These are phyloP conservation scores for Ceyx margarethae DNA, from an alignment of 2,113 vertebrate genomes.

Conservation along the genomic window DNA sequence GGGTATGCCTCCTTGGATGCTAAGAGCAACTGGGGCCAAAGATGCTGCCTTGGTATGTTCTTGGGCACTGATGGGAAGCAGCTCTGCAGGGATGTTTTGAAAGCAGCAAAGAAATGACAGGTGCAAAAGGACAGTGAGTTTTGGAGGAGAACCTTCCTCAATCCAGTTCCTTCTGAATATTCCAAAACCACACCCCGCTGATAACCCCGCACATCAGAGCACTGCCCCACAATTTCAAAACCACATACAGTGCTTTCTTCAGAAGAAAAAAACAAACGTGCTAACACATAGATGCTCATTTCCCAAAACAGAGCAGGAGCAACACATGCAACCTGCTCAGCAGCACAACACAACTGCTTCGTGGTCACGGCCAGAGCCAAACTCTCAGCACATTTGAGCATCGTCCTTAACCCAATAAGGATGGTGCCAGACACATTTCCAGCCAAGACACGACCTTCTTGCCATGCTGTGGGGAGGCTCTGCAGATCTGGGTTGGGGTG, in stretches of 20 bases:
- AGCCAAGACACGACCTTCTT: neutral
- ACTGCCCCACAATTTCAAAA: neutral
- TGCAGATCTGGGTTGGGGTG: neutral
- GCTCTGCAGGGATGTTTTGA: neutral
- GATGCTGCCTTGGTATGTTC: neutral
- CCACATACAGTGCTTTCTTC: neutral
- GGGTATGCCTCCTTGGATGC: neutral
- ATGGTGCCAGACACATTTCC: neutral
- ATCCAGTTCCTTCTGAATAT: neutral
- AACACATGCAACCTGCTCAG: accelerated
- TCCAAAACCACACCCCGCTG: neutral
- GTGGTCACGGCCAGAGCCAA: neutral
- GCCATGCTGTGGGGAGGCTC: neutral
- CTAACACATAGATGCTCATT: neutral
- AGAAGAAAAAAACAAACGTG: neutral
- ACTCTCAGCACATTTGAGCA: neutral
- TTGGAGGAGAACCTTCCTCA: neutral
- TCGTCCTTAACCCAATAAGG: neutral
- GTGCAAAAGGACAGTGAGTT: neutral
- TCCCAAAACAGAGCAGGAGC: neutral
- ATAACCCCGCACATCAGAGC: neutral
- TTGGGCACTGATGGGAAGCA: neutral
- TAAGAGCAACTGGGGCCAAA: neutral
- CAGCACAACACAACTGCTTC: neutral
- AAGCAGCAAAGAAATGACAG: neutral